Evolutionary conservation across 2,113 vertebrate species (phyloP), one percentile per base, ranked within the genome.

Genomic region (Tragelaphus strepsiceros): DNA sequence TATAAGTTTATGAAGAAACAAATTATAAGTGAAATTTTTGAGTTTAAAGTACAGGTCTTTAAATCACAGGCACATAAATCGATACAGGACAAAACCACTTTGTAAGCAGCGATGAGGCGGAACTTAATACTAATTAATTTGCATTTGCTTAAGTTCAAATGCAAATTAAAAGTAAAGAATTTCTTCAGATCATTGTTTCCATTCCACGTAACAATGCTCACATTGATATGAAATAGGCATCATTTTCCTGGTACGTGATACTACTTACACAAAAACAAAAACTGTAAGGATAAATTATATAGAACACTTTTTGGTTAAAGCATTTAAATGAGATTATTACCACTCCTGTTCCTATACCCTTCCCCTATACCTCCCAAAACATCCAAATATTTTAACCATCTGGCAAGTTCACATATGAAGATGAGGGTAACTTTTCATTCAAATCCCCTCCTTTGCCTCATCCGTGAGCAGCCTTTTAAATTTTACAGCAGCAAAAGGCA

Each of bases 91-190:
- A 98, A 98, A 98, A 64, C 6, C 2, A 91, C 46, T 95, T 90
- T 78, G 49, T 97, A 95, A 96, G 87, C 94, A 96, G 90, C 54
- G 97, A 93, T 28, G 88, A 98, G 84, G 53, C 96, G 71, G 88
- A 98, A 96, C 43, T 67, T 64, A 98, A 97, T 92, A 94, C 53
- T 98, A 98, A 98, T 98, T 98, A 98, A 98, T 98, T 98, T 95
- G 53, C 49, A 94, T 98, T 98, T 98, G 19, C 58, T 88, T 98
- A 92, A 90, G 97, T 87, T 97, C 97, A 97, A 98, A 97, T 98
- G 80, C 71, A 83, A 98, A 98, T 97, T 97, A 97, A 98, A 97
- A 78, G 19, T 4, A 92, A 51, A 97, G 74, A 7, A 91, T 98
- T 98, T 97, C 95, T 98, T 98, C 92, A 94, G 94, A 95, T 88